Conservation (phyloP, 2,113 vertebrate species). For the Charina bottae region DNA sequence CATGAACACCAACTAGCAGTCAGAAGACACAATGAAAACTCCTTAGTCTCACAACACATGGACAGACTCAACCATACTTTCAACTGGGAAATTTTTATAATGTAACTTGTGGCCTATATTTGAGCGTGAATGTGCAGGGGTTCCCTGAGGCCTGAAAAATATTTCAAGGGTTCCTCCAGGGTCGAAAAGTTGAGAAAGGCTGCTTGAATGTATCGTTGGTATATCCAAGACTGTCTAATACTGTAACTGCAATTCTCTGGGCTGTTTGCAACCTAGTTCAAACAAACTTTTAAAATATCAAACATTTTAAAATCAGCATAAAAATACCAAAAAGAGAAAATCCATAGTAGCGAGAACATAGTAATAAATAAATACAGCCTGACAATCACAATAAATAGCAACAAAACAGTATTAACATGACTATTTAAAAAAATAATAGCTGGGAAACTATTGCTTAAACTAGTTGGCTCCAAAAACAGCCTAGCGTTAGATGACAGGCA, state of each 20-base stretch:
- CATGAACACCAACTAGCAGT: too few relatives aligned
- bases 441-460: background rate
- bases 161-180: too few relatives aligned
- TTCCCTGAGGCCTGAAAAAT: too few relatives aligned
- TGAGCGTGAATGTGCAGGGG: too few relatives aligned
- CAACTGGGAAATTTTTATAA: too few relatives aligned
- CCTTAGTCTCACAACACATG: too few relatives aligned
- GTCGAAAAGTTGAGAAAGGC: too few relatives aligned
- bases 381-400: background rate
- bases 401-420: background rate
- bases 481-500: background rate
- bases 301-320: background rate
- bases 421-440: background rate
- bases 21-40: too few relatives aligned
- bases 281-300: background rate
- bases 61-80: too few relatives aligned
- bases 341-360: background rate
- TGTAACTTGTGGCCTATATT: too few relatives aligned
- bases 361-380: background rate
- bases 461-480: background rate
- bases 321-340: background rate
- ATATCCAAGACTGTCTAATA: background rate
- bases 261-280: background rate
- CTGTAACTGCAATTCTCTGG: background rate
- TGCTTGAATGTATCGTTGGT: background rate